A percentile compares a stretch with the other conserved stretches of the same genome.
Conservation (phyloP, 2,113 vertebrate species). For the Poecilia latipinna region DNA sequence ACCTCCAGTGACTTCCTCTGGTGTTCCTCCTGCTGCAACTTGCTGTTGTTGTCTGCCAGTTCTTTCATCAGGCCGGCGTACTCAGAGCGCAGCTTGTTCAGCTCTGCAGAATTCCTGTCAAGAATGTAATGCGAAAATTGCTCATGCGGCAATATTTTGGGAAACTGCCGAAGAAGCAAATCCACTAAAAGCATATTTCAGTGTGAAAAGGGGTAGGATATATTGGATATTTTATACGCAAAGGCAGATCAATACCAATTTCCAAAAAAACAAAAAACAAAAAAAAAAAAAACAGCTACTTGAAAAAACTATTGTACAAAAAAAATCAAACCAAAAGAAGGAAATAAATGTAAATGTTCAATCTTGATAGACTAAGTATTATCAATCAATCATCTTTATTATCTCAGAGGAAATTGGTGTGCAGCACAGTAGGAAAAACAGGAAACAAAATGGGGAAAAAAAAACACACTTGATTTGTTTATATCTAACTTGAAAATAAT, state of each 20-base stretch:
- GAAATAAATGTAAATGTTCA: not conserved
- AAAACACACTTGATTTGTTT: too few relatives aligned
- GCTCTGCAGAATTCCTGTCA: constrained; percentile 90
- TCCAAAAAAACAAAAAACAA: not conserved
- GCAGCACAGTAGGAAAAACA: too few relatives aligned
- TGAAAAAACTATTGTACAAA: not conserved
- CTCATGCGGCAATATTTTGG: constrained; percentile 3
- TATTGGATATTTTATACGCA: not conserved
- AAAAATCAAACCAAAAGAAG: not conserved
- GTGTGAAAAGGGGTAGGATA: not conserved
- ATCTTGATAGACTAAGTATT: too few relatives aligned
- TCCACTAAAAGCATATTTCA: not conserved
- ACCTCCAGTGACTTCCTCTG: constrained; percentile 96
- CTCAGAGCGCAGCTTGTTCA: constrained; percentile 93
- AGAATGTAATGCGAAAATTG: constrained; percentile 6
- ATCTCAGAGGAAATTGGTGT: too few relatives aligned
- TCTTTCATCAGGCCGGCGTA: constrained; percentile 89
- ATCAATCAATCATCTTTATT: too few relatives aligned
- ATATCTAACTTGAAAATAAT: too few relatives aligned
- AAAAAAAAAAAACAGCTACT: not conserved
- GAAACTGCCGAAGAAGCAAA: not conserved
- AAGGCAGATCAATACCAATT: not conserved
- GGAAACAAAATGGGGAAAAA: too few relatives aligned
- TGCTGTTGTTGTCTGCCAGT: constrained; percentile 88
- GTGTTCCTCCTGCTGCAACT: constrained; percentile 93